Evolutionary conservation across 2,113 vertebrate genomes (phyloP).

Genomic region (Aegithalos caudatus): DNA sequence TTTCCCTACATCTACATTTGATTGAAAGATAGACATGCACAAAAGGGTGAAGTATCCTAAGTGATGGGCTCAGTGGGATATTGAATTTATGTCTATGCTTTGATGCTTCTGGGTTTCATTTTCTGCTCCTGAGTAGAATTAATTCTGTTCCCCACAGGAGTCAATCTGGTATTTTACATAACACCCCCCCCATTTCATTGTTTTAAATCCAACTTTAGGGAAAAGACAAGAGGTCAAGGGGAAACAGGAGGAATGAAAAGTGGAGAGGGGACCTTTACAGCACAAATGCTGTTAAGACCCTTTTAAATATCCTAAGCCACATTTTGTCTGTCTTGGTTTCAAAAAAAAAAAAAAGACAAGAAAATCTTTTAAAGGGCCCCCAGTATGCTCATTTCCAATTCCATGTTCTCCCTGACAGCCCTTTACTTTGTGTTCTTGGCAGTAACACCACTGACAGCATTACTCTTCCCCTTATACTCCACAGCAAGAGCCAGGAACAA

Average conservation of each 20-base stretch:
- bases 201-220: conserved; percentile 33
- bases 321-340: not conserved
- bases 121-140: conserved; percentile 55
- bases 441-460: not conserved
- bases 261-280: not conserved
- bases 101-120: conserved; percentile 57
- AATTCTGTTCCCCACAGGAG: conserved; percentile 45
- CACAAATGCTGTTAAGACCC: not conserved
- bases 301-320: not conserved
- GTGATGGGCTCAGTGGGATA: conserved; percentile 58
- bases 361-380: not conserved
- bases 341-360: not conserved
- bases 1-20: conserved; percentile 11
- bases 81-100: conserved; percentile 54
- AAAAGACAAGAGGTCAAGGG: conserved; percentile 22
- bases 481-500: not conserved
- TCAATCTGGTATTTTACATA: not conserved
- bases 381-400: conserved; percentile 47
- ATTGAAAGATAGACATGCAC: conserved; percentile 49
- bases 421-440: conserved; percentile 17
- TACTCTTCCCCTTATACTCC: not conserved
- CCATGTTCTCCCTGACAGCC: not conserved
- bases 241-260: not conserved
- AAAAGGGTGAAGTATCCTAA: conserved; percentile 35
- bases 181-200: not conserved